Conservation (phyloP, 1,140 invertebrate species). For the Magallana angulata region DNA sequence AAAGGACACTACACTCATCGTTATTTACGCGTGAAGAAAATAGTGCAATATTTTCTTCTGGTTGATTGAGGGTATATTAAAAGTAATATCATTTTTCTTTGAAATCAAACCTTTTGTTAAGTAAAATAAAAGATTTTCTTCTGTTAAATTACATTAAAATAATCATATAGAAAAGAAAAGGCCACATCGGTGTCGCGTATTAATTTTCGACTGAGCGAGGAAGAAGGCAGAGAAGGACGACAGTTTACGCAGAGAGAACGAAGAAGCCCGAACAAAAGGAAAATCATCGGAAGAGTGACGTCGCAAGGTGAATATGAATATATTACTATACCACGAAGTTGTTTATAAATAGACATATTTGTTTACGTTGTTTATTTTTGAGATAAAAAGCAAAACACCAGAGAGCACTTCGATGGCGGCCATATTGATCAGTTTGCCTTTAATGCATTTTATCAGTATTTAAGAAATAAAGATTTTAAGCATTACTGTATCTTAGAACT, state of each 20-base stretch:
- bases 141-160: background rate
- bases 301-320: slow-evolving; percentile 1
- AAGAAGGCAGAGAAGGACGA: background rate
- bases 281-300: background rate
- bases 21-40: background rate
- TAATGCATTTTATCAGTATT: too few relatives aligned
- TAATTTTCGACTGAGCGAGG: background rate
- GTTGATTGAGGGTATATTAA: background rate
- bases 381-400: background rate
- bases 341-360: background rate
- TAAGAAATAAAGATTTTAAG: too few relatives aligned
- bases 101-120: background rate
- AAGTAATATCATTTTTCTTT: background rate
- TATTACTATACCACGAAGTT: background rate
- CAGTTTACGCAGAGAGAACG: background rate
- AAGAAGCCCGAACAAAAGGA: background rate
- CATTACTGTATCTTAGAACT: too few relatives aligned
- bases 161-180: background rate
- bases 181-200: background rate
- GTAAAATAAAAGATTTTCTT: background rate
- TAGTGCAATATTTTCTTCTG: background rate
- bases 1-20: background rate
- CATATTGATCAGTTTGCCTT: too few relatives aligned
- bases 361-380: background rate
- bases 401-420: background rate